Evolutionary conservation across 2,113 vertebrate species (phyloP).

Genomic region (Xiphorhynchus elegans): DNA sequence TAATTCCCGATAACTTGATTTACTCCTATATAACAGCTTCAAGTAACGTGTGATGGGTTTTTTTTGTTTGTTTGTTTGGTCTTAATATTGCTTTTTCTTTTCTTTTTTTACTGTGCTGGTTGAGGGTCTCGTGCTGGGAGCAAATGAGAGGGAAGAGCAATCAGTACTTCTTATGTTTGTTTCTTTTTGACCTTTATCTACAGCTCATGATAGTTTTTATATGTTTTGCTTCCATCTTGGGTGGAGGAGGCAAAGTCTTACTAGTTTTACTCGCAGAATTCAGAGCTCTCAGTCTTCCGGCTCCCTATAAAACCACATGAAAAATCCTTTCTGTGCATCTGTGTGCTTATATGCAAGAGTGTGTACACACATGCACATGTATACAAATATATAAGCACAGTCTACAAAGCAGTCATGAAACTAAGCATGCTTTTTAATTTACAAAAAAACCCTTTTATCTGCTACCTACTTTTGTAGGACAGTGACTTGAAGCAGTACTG

Average conservation of each 20-base stretch:
- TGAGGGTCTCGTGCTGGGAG: neutral
- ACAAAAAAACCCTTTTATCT: neutral
- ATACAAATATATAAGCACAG: no score
- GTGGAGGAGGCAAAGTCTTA: neutral
- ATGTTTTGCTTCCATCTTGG: neutral
- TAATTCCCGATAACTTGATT: neutral
- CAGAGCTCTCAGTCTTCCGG: neutral
- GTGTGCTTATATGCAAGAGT: neutral
- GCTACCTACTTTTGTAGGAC: conserved; percentile 76
- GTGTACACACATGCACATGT: accelerated
- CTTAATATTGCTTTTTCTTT: neutral
- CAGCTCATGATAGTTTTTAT: neutral
- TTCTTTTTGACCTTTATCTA: neutral
- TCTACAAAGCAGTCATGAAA: neutral
- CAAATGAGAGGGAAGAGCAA: neutral
- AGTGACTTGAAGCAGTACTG: conserved; percentile 99
- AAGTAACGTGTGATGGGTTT: neutral
- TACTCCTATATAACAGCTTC: neutral
- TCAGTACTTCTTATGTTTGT: neutral
- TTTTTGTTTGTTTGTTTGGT: neutral
- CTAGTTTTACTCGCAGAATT: neutral
- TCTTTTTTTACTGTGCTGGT: neutral
- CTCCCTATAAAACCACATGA: neutral
- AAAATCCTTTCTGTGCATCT: neutral
- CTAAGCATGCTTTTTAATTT: neutral